Evolutionary conservation across 2,797 vertebrate species (phyloP).

Genomic region (Prunella strophiata): DNA sequence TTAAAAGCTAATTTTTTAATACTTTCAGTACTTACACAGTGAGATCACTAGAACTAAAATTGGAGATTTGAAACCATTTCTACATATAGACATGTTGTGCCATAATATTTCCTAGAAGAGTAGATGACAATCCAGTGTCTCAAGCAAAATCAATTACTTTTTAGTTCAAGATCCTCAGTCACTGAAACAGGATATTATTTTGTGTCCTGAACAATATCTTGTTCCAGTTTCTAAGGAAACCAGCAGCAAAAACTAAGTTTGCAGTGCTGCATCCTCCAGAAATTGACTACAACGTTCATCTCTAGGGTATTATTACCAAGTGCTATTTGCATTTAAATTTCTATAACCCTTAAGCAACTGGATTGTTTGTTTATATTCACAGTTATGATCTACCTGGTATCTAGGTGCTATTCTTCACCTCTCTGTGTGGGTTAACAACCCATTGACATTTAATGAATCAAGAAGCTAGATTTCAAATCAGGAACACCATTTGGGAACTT

Average conservation of each 20-base stretch:
- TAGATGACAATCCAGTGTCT: constrained; percentile 52
- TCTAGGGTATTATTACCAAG: constrained; percentile 72
- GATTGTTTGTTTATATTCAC: constrained; percentile 69
- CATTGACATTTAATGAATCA: not conserved
- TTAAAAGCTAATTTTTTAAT: constrained; percentile 25
- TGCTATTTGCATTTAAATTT: constrained; percentile 78
- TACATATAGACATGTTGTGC: not conserved
- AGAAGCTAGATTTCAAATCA: not conserved
- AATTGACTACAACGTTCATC: constrained; percentile 68
- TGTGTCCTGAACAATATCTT: constrained; percentile 74
- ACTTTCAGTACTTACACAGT: constrained; percentile 30
- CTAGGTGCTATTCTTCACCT: not conserved
- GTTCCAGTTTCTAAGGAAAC: constrained; percentile 82
- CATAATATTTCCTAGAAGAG: constrained; percentile 37
- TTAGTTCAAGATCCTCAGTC: constrained; percentile 71
- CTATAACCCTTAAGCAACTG: constrained; percentile 75
- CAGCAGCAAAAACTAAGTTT: constrained; percentile 73
- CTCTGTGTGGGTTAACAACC: not conserved
- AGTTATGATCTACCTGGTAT: constrained; percentile 30
- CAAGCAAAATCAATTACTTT: constrained; percentile 77
- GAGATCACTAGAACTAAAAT: constrained; percentile 58
- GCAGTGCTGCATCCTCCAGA: constrained; percentile 72
- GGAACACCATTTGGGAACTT: not conserved
- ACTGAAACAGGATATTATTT: constrained; percentile 77
- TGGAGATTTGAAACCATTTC: constrained; percentile 39